Percentiles rank a stretch among this genome's conserved stretches.
phyloP scores from a whole-genome alignment of 1,140 invertebrate genomes.

The Bicyclus anynana region DNA sequence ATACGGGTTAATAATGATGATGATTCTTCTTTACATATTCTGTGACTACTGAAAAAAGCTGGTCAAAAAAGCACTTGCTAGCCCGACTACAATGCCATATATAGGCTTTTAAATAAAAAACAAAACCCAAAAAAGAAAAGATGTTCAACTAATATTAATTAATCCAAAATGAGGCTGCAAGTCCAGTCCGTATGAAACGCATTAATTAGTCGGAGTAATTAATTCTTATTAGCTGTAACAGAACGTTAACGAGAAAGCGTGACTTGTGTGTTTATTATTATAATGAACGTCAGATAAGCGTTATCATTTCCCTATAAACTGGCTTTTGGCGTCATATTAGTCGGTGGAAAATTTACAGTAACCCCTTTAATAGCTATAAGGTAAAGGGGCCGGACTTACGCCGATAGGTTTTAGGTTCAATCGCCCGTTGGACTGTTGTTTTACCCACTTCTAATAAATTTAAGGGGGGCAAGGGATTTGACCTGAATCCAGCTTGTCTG shows the following conservation, averaged over 20 bases:
- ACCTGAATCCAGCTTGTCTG: no score
- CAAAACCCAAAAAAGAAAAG: not conserved
- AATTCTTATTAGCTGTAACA: conserved; percentile 10
- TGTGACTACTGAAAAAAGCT: no score
- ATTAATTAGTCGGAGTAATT: conserved; percentile 4
- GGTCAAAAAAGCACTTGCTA: no score
- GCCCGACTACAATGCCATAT: no score
- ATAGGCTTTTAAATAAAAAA: not conserved
- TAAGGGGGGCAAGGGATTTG: no score
- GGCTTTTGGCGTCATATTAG: not conserved
- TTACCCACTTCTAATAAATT: no score
- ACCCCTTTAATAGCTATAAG: no score
- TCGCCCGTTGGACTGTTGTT: no score
- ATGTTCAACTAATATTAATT: not conserved
- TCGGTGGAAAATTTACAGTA: not conserved
- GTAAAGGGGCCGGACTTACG: no score
- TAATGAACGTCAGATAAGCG: not conserved
- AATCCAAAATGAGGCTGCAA: conserved; percentile 2
- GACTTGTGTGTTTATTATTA: conserved; percentile 4
- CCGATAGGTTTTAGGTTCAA: no score
- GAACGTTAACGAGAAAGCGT: conserved; percentile 11
- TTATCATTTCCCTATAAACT: not conserved
- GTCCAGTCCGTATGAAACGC: not conserved
- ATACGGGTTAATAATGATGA: no score
- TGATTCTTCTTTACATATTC: no score